Percentiles rank a stretch among this genome's conserved stretches.
These are phyloP conservation scores for Poecilobothrus nobilitatus DNA, from an alignment of 2,888 invertebrate species.

Conservation along the genomic window DNA sequence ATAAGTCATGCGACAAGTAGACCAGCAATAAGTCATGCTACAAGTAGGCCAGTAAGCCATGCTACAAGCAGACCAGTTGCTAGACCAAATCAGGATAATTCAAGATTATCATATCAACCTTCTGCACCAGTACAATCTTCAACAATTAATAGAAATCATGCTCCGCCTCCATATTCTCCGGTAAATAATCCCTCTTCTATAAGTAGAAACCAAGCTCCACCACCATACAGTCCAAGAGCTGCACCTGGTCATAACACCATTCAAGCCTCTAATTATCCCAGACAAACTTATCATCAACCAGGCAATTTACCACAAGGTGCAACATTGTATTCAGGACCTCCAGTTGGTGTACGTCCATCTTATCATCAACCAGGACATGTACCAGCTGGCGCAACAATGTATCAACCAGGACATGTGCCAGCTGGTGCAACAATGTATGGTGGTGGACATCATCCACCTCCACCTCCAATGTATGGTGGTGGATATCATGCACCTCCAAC, in stretches of 20 bases:
- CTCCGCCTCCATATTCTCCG: background rate
- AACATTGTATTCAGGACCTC: slow-evolving; percentile 22
- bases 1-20: background rate
- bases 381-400: slow-evolving; percentile 25
- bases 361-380: slow-evolving; percentile 24
- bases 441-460: slow-evolving; percentile 23
- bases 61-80: background rate
- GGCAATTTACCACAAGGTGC: slow-evolving; percentile 12
- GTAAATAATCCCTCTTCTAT: background rate
- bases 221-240: slow-evolving; percentile 36
- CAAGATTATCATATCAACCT: background rate
- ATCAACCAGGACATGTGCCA: slow-evolving; percentile 14
- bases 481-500: slow-evolving; percentile 15
- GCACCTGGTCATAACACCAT: slow-evolving; percentile 32
- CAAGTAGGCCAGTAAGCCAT: background rate
- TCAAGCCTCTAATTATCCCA: slow-evolving; percentile 34
- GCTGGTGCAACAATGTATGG: slow-evolving; percentile 27
- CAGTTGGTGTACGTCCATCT: slow-evolving; percentile 13
- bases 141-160: background rate
- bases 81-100: background rate
- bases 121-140: background rate
- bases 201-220: slow-evolving; percentile 28
- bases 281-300: slow-evolving; percentile 21
- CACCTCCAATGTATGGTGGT: slow-evolving; percentile 22
- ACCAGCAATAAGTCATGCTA: background rate